Conservation (phyloP, 2,797 vertebrate genomes). For the Micromesistius poutassou region DNA sequence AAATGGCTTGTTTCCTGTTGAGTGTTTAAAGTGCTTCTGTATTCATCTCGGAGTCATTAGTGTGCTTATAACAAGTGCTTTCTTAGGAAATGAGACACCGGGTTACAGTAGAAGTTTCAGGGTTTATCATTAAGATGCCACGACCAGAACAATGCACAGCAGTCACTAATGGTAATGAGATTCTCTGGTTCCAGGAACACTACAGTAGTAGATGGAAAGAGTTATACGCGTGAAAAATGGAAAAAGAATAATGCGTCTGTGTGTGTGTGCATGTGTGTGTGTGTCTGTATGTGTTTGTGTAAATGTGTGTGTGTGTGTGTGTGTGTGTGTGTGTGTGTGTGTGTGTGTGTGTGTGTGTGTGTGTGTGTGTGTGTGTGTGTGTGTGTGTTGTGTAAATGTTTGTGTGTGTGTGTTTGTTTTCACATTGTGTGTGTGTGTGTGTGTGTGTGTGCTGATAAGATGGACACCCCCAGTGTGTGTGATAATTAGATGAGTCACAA, state of each 20-base stretch:
- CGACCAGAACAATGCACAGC: neutral
- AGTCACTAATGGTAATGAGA: no score
- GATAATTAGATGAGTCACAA: constrained; percentile 20
- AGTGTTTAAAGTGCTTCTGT: neutral
- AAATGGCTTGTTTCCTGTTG: neutral
- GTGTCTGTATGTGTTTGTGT: neutral
- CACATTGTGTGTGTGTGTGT: neutral
- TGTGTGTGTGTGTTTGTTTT: neutral
- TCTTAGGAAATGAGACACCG: neutral
- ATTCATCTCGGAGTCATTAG: neutral
- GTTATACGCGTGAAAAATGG: neutral
- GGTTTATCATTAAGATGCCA: neutral
- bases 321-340: neutral
- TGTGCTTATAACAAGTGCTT: neutral
- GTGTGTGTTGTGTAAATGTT: neutral
- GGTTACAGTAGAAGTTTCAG: neutral
- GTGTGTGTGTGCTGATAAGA: neutral
- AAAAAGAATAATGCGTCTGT: neutral
- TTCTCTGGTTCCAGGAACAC: neutral
- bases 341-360: neutral
- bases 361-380: neutral
- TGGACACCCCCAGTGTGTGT: constrained; percentile 8
- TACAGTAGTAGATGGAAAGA: neutral
- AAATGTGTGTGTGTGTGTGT: neutral
- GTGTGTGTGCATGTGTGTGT: neutral